Base-by-base conservation (phyloP, 2,888 invertebrate species). In the Stenichneumon culpator region DNA sequence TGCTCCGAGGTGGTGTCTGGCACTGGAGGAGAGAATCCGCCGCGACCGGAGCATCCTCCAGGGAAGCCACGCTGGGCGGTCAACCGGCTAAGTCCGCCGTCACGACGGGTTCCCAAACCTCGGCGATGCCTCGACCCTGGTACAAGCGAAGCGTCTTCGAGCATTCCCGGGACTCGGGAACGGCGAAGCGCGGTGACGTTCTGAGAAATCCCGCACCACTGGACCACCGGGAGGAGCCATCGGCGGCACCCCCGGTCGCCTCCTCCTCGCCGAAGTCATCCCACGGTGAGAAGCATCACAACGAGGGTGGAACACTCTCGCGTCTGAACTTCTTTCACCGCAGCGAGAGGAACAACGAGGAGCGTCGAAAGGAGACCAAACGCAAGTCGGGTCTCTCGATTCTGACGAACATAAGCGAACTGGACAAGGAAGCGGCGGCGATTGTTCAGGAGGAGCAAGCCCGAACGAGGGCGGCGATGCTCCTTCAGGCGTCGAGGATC, bases 391-490 rank as follows among this genome's bases (percentile, higher is more conserved):
- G 95, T 89, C 89, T 97, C 92, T 95, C 95, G 89, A 95, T 96
- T 85, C 93, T 97, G 70, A 96, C 97, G 0, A 97, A 96, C 92
- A 97, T 97, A 88, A 97, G 97, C 91, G 97, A 97, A 92, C 93
- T 97, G 86, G 97, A 97, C 92, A 95, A 96, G 88, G 97, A 97
- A 93, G 97, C 97, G 0, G 95, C 96, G 0, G 96, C 96, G 93
- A 97, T 97, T 87, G 95, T 97, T 65, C 95, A 96, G 92, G 95
- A 95, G 74, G 95, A 95, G 83, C 94, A 95, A 83, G 94, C 93
- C 0, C 90, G 92, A 9, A 88, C 90, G 0, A 89, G 92, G 5
- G 92, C 92, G 0, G 92, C 92, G 14, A 89, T 92, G 88, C 44
- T 93, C 19, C 72, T 92, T 1, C 90, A 91, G 36, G 81, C 89